Evolutionary conservation across 1,140 invertebrate genomes (phyloP).

Genomic region (Lordiphosa clarofinis): DNA sequence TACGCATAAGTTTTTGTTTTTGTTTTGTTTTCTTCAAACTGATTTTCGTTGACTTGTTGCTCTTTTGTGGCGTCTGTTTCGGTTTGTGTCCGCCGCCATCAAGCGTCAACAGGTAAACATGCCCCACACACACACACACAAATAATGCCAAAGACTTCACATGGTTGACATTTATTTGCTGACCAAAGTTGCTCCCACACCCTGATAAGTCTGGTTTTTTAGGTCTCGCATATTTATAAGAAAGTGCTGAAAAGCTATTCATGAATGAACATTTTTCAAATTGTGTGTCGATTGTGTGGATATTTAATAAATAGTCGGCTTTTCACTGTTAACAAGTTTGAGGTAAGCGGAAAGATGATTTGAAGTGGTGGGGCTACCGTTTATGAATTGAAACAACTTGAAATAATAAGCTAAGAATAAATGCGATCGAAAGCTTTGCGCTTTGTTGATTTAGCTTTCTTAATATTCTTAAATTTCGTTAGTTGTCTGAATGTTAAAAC

Average conservation of each 20-base stretch:
- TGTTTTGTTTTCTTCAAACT: slow-evolving; percentile 39
- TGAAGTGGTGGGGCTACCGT: neutral
- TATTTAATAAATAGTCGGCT: slow-evolving; percentile 62
- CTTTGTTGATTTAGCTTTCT: too few relatives aligned
- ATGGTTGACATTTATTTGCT: slow-evolving; percentile 62
- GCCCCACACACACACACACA: slow-evolving; percentile 39
- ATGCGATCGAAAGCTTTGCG: too few relatives aligned
- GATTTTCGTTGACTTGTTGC: slow-evolving; percentile 64
- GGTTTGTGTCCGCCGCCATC: slow-evolving; percentile 19
- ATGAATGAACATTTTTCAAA: slow-evolving; percentile 57
- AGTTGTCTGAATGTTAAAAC: too few relatives aligned
- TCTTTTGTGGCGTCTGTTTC: slow-evolving; percentile 29
- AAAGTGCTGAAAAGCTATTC: slow-evolving; percentile 61
- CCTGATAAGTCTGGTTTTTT: slow-evolving; percentile 17
- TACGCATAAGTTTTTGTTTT: slow-evolving; percentile 60
- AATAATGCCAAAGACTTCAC: slow-evolving; percentile 28
- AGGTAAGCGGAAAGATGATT: too few relatives aligned
- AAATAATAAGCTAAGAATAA: too few relatives aligned
- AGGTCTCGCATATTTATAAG: slow-evolving; percentile 37
- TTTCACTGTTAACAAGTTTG: slow-evolving; percentile 38
- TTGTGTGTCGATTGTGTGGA: slow-evolving; percentile 48
- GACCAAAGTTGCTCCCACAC: slow-evolving; percentile 53
- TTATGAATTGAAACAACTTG: too few relatives aligned
- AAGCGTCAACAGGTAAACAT: slow-evolving; percentile 64
- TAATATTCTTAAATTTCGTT: too few relatives aligned